Base-by-base conservation (phyloP, 2,113 vertebrate species). In the Ammodytes dubius region DNA sequence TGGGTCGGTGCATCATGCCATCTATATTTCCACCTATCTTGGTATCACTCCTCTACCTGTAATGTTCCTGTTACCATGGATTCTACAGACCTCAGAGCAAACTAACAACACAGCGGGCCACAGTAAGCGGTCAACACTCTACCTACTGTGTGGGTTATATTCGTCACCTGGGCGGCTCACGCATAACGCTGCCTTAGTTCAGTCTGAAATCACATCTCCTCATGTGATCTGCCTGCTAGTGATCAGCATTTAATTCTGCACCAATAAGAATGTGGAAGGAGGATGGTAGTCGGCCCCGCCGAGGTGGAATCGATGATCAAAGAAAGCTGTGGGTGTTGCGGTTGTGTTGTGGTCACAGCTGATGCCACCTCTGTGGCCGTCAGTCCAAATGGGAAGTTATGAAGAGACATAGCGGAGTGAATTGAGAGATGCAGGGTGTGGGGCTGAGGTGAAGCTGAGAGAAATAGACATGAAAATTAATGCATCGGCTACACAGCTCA, bases 241-340 rank as follows among this genome's bases (percentile, higher is more conserved):
- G 63, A 83, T 88, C 86, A 64, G 58, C 37, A 69, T 84, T 79
- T 85, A 47, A 67, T 75, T 68, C 70, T 59, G 66, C 68, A 73
- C 60, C 45, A 79, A 74, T 37, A 74, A 70, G 73, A 27, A 27
- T 27, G 27, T 27, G 27, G 27, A 27, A 72, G 45, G 58, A 70
- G 2, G 77, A 47, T 70, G 80, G 49, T 81, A 79, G 70, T 66
- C 71, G 84, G 53, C n/a, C 27, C n/a, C 45, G 19, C 66, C 43
- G 80, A 83, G 72, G 8, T 56, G 15, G 86, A 85, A 65, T 57
- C 63, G 35, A 39, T 71, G 86, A 89, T 87, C 81, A 91, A 87
- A 89, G 69, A 67, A 46, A 46, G 60, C 57, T 53, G 70, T 65
- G 71, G 71, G 46, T 70, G 76, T 66, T 69, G 65, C 39, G 47